A percentile compares a stretch with the other conserved stretches of the same genome.
phyloP scores from a whole-genome alignment of 2,888 invertebrate species.

The Luperina nickerlii region DNA sequence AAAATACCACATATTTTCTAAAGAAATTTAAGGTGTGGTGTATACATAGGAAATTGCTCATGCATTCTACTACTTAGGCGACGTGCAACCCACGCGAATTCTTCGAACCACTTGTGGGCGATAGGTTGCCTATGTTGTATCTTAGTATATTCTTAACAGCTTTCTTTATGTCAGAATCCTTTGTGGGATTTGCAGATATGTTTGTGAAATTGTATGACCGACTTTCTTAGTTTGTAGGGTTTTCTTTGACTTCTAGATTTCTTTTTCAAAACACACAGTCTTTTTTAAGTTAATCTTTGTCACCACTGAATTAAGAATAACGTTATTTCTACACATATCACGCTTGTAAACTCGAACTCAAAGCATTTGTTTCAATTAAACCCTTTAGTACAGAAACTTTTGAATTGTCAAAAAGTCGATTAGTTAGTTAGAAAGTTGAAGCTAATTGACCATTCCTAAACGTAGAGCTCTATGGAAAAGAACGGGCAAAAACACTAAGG shows the following conservation, averaged over 20 bases:
- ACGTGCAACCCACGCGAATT: slow-evolving; percentile 47
- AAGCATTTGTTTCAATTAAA: too few relatives aligned
- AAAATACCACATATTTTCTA: slow-evolving; percentile 17
- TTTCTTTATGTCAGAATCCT: slow-evolving; percentile 18
- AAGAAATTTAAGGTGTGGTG: slow-evolving; percentile 48
- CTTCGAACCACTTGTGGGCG: slow-evolving; percentile 30
- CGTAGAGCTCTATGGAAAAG: not conserved
- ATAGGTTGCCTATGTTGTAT: slow-evolving; percentile 1
- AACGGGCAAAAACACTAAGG: too few relatives aligned
- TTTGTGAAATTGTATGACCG: not conserved
- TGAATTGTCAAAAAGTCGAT: too few relatives aligned
- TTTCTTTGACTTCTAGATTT: not conserved
- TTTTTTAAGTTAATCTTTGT: too few relatives aligned
- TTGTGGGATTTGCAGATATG: slow-evolving; percentile 14
- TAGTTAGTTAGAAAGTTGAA: too few relatives aligned
- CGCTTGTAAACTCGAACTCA: too few relatives aligned
- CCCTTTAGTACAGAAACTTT: too few relatives aligned
- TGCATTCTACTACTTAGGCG: slow-evolving; percentile 36
- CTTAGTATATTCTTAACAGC: slow-evolving; percentile 29
- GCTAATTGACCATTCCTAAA: too few relatives aligned
- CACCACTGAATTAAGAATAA: not conserved
- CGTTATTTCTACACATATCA: too few relatives aligned
- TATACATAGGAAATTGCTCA: slow-evolving; percentile 42
- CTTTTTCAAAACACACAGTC: too few relatives aligned
- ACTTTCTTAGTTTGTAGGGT: not conserved